These are phyloP conservation scores for Psix sp. DNA, from an alignment of 1,140 invertebrate species.

Conservation along the genomic window DNA sequence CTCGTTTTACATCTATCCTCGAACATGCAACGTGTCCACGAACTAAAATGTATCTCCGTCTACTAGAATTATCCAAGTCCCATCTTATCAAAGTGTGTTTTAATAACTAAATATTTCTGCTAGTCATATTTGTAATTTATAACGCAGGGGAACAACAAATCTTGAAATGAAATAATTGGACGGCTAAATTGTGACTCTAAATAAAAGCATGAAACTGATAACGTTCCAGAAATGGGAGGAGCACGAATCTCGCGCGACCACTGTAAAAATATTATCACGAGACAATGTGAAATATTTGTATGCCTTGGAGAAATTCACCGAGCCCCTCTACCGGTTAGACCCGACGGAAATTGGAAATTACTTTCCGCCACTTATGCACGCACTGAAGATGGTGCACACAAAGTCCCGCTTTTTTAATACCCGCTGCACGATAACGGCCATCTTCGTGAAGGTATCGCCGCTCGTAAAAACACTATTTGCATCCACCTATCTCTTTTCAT, in stretches of 20 bases:
- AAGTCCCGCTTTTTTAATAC: slow-evolving; percentile 89
- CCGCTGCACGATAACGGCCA: slow-evolving; percentile 80
- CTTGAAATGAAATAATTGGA: too few relatives aligned
- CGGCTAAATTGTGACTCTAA: slow-evolving; percentile 19
- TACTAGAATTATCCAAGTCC: slow-evolving; percentile 82
- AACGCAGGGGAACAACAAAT: slow-evolving; percentile 10
- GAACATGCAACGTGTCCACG: slow-evolving; percentile 85
- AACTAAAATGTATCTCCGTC: slow-evolving; percentile 81
- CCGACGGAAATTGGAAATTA: slow-evolving; percentile 83
- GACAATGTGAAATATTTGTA: slow-evolving; percentile 94
- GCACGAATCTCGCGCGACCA: slow-evolving; percentile 83
- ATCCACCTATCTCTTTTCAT: too few relatives aligned
- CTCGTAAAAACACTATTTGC: neutral
- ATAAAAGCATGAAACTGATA: slow-evolving; percentile 46
- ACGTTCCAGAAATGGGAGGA: slow-evolving; percentile 84
- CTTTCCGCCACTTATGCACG: slow-evolving; percentile 84
- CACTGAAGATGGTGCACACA: slow-evolving; percentile 88
- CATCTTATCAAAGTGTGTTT: slow-evolving; percentile 82
- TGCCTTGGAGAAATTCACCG: slow-evolving; percentile 89
- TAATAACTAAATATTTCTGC: neutral
- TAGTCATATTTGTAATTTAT: neutral
- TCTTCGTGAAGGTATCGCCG: slow-evolving; percentile 81
- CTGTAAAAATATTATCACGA: slow-evolving; percentile 87
- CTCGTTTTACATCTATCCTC: slow-evolving; percentile 87
- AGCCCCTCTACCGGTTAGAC: slow-evolving; percentile 87